Percentiles rank a stretch among this genome's conserved stretches.
phyloP scores from a whole-genome alignment of 2,797 vertebrate species.

The Petrocephalus schoutedeni region DNA sequence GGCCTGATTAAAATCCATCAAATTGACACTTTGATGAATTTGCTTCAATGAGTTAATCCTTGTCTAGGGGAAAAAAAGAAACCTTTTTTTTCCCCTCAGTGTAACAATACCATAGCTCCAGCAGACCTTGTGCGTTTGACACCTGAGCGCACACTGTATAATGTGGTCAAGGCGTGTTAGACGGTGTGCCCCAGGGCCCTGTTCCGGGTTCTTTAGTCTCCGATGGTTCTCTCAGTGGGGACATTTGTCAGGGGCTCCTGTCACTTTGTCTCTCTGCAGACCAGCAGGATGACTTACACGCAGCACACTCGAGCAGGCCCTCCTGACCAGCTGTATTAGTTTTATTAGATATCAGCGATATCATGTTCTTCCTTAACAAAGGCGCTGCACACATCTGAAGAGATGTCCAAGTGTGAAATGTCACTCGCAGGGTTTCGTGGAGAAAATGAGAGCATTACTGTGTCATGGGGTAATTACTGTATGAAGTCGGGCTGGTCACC shows the following conservation, averaged over 20 bases:
- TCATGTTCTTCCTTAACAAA: constrained; percentile 11
- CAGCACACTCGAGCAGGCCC: background rate
- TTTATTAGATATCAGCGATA: constrained; percentile 24
- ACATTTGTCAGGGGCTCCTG: constrained; percentile 47
- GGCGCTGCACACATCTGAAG: constrained; percentile 10
- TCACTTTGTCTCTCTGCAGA: background rate
- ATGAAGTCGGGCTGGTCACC: background rate
- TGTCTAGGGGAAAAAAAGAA: constrained; percentile 36
- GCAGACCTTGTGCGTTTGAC: constrained; percentile 42
- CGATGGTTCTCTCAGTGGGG: constrained; percentile 22
- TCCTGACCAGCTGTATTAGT: background rate
- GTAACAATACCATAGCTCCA: constrained; percentile 34
- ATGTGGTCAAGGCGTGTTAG: constrained; percentile 46
- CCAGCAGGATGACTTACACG: background rate
- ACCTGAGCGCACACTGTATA: constrained; percentile 30
- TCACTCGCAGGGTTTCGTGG: background rate
- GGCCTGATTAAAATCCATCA: constrained; percentile 28
- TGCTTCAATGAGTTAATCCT: constrained; percentile 20
- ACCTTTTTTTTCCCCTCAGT: background rate
- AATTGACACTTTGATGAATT: background rate
- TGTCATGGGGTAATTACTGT: background rate
- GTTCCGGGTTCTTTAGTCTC: constrained; percentile 37
- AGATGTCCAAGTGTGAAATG: constrained; percentile 13
- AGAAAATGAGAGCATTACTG: background rate
- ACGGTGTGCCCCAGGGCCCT: constrained; percentile 55